Evolutionary conservation across 2,888 invertebrate genomes (phyloP), one percentile per base, ranked within the genome.

Genomic region (Ochropleura plecta): DNA sequence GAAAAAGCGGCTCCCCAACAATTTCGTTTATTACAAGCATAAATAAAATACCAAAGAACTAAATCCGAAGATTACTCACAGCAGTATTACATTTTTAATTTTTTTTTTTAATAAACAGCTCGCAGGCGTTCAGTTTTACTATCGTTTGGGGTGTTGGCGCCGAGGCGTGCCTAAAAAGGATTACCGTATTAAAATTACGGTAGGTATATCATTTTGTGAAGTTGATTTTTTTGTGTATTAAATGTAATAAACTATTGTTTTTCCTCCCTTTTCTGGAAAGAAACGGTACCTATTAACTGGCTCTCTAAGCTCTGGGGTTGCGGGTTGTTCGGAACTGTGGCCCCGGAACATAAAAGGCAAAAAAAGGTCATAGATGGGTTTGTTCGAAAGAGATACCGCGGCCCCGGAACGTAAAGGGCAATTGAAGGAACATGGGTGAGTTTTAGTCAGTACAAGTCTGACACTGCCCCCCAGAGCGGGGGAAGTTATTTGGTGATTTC

Each of bases 41-140:
- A 79, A 81, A 79, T 79, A 81, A 79, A 79, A 79, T 74, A 80
- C 66, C 70, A 75, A 78, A 70, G 74, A 83, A 85, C 73, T 80
- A 79, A 85, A 88, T 79, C 84, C 75, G 59, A 76, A 83, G 88
- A 86, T 88, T 87, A 85, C 79, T 77, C 53, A 67, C 55, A 69
- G 67, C 82, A 53, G 64, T 77, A 82, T 88, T 79, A 87, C 63
- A 44, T 80, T 88, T 88, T 88, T 88, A 88, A 88, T 88, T 88
- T 87, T 87, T 83, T n/a, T 81, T 86, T 88, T 88, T 88, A 87
- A 87, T 88, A 88, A 87, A 87, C 86, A 87, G 71, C 80, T 84
- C 46, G 49, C 66, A 70, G 63, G 81, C 80, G 71, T 82, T 76
- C 68, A 72, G 81, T 84, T 88, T 84, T 81, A 80, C 82, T 86